A percentile compares a stretch with the other conserved stretches of the same genome.
Conservation (phyloP, 2,888 invertebrate species). For the Argyresthia albistria region DNA sequence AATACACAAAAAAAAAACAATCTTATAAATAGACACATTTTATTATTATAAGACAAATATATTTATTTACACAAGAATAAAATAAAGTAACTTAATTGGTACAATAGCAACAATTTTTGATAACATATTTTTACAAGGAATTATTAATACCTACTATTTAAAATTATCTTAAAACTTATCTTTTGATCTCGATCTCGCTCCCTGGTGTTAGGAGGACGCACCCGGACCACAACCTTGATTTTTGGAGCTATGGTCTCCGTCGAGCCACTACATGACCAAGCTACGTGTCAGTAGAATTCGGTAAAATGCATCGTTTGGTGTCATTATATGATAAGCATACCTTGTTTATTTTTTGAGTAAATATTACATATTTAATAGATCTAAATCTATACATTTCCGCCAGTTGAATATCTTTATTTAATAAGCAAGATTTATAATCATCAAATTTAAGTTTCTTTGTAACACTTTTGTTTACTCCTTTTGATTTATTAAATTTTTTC, state of each 20-base stretch:
- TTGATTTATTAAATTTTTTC: conserved; percentile 13
- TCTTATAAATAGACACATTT: not conserved
- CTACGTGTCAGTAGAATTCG: conserved; percentile 6
- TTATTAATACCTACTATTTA: no score
- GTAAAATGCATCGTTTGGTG: conserved; percentile 6
- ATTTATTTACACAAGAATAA: no score
- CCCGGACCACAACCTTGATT: no score
- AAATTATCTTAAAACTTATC: conserved; percentile 4
- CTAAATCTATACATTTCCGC: conserved; percentile 12
- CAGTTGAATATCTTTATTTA: conserved; percentile 8
- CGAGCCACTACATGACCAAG: no score
- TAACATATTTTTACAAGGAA: conserved; percentile 1
- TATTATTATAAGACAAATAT: no score
- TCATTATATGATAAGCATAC: conserved; percentile 9
- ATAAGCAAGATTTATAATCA: conserved; percentile 13
- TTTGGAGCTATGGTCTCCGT: no score
- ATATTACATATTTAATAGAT: conserved; percentile 14
- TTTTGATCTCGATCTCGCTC: no score
- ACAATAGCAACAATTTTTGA: not conserved
- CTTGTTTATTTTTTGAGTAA: conserved; percentile 16
- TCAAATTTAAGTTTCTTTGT: conserved; percentile 11
- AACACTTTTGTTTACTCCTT: conserved; percentile 15
- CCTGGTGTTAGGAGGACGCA: no score
- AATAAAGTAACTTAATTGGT: not conserved
- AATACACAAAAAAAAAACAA: not conserved